These are phyloP conservation scores for Leptodactylus fallax DNA, from an alignment of 2,797 vertebrate genomes.

Conservation along the genomic window DNA sequence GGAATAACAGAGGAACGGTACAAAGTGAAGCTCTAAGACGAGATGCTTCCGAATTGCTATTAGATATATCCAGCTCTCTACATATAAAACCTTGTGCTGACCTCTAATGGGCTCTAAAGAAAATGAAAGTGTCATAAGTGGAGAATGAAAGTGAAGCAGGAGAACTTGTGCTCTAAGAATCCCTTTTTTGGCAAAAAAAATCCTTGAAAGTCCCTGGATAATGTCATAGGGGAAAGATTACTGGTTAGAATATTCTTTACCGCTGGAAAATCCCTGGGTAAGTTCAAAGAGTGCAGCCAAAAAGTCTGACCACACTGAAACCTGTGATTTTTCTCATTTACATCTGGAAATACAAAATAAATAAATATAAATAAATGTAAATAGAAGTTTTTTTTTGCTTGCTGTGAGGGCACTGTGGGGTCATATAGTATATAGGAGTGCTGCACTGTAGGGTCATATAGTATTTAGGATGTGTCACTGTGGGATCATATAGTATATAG, in stretches of 20 bases:
- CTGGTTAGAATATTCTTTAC: background rate
- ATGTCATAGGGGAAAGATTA: constrained; percentile 4
- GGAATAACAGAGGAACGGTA: too few relatives aligned
- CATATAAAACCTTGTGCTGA: constrained; percentile 14
- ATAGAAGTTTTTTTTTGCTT: too few relatives aligned
- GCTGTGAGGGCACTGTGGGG: too few relatives aligned
- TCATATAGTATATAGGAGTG: too few relatives aligned
- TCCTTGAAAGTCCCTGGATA: background rate
- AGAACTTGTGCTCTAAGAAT: background rate
- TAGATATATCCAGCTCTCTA: background rate
- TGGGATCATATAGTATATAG: too few relatives aligned
- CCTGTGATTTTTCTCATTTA: background rate
- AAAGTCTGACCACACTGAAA: background rate
- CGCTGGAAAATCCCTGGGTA: background rate
- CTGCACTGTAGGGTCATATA: too few relatives aligned
- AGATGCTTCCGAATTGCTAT: too few relatives aligned
- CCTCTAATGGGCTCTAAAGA: constrained; percentile 30
- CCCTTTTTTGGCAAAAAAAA: background rate
- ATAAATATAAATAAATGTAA: too few relatives aligned
- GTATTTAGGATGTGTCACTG: too few relatives aligned
- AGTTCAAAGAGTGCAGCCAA: background rate
- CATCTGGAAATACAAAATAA: too few relatives aligned
- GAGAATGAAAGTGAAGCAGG: background rate
- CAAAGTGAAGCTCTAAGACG: too few relatives aligned
- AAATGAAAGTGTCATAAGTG: background rate